Evolutionary conservation across 2,888 invertebrate species (phyloP), one percentile per base, ranked within the genome.

Genomic region (Metellina segmentata): DNA sequence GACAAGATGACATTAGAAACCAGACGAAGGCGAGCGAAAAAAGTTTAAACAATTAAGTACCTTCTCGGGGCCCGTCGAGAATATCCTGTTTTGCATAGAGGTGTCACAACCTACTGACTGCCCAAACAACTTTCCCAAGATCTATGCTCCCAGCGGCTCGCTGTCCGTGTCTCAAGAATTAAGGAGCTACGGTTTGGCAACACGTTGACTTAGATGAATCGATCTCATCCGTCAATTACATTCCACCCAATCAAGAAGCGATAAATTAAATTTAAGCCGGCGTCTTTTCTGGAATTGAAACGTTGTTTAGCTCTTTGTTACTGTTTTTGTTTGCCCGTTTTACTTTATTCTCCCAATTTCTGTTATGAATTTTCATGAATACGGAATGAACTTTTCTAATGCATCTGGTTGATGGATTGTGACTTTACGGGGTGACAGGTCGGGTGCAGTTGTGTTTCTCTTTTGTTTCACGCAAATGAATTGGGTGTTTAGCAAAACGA

Each of bases 241-340:
- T 90, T 79, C 72, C 85, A 61, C n/a, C 85, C 90, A 90, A 90
- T 90, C 90, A 85, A 53, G 78, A 71, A 70, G 69, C 53, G 78
- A 90, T 90, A 90, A 90, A 90, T 90, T 90, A 85, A 90, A 85
- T 90, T 90, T 79, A 69, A 71, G 79, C 79, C 78, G 69, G 20
- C 72, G 20, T 20, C 79, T 81, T 19, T 61, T 61, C 48, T 48
- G 71, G 78, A 85, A 79, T 82, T 83, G 89, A 89, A 89, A 89
- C 78, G 78, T 89, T 89, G 89, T 83, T 83, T 52, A 77, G 34
- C 13, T 34, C 49, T 70, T 53, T 20, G 49, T 48, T 88, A 61
- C 19, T 13, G n/a, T 48, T 75, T 85, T 75, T 34, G 61, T 74
- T 69, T 74, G 70, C 52, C 71, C 52, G 19, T 88, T 81, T 48